Conservation (phyloP, 2,113 vertebrate genomes). For the Macquaria australasica region DNA sequence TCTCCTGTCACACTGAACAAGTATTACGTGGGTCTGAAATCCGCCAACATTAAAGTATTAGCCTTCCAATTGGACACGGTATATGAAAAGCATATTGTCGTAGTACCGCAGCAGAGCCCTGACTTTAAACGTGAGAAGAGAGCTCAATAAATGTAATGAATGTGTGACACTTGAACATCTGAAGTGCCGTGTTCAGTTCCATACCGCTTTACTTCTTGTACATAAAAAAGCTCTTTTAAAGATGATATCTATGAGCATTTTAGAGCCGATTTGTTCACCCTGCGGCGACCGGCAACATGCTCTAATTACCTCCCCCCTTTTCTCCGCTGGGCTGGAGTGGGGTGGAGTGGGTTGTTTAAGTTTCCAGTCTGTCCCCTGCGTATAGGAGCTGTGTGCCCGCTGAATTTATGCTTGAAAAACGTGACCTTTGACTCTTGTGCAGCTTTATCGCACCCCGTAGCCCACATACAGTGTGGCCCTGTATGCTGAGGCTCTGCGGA, state of each 20-base stretch:
- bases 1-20: slow-evolving; percentile 25
- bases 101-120: slow-evolving; percentile 65
- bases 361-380: slow-evolving; percentile 78
- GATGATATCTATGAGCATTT: slow-evolving; percentile 89
- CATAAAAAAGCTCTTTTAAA: slow-evolving; percentile 91
- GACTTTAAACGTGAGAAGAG: slow-evolving; percentile 89
- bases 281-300: slow-evolving; percentile 84
- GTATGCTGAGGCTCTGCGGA: slow-evolving; percentile 70
- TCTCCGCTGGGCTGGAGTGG: slow-evolving; percentile 49
- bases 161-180: slow-evolving; percentile 90
- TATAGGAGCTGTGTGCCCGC: slow-evolving; percentile 68
- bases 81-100: slow-evolving; percentile 86
- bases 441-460: slow-evolving; percentile 83
- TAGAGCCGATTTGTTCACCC: slow-evolving; percentile 86
- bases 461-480: slow-evolving; percentile 78
- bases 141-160: slow-evolving; percentile 90
- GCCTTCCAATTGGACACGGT: slow-evolving; percentile 89
- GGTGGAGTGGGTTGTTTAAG: slow-evolving; percentile 73
- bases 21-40: slow-evolving; percentile 55
- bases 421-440: slow-evolving; percentile 81
- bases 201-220: slow-evolving; percentile 77
- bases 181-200: slow-evolving; percentile 83
- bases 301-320: slow-evolving; percentile 84
- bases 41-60: slow-evolving; percentile 88
- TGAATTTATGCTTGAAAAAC: slow-evolving; percentile 86